These are phyloP conservation scores for Serripes groenlandicus DNA, from an alignment of 2,888 invertebrate species.

Conservation along the genomic window DNA sequence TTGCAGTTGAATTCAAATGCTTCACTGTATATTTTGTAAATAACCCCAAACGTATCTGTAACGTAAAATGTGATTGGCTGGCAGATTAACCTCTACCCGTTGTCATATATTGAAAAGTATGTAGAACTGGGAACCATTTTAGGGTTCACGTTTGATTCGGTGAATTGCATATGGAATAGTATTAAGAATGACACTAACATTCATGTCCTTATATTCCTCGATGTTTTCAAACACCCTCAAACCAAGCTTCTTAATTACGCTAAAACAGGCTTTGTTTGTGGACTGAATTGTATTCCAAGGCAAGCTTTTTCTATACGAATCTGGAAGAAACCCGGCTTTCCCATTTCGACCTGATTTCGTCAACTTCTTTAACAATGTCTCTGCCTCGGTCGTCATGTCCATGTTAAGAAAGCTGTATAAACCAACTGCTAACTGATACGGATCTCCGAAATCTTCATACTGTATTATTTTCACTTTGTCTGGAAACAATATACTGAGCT, in stretches of 20 bases:
- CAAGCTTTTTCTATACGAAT: background rate
- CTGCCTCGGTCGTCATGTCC: constrained; percentile 6
- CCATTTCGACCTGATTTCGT: no score
- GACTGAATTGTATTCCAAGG: background rate
- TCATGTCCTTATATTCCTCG: background rate
- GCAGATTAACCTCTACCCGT: no score
- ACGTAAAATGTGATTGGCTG: no score
- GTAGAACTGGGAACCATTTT: no score
- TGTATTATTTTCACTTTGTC: constrained; percentile 23
- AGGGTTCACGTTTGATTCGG: no score
- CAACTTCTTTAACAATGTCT: no score
- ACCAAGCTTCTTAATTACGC: background rate
- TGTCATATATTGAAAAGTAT: no score
- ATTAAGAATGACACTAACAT: background rate
- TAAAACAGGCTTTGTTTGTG: background rate
- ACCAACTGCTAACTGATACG: constrained; percentile 9
- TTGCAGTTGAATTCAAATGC: no score
- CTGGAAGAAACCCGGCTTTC: background rate
- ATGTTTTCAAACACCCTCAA: background rate
- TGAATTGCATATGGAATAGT: background rate
- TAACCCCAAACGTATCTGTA: no score
- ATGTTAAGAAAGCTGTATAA: constrained; percentile 34
- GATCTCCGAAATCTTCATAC: constrained; percentile 43
- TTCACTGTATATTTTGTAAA: no score
- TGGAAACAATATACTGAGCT: constrained; percentile 7